Evolutionary conservation across 2,888 invertebrate species (phyloP).

Genomic region (Conops quadrifasciatus): DNA sequence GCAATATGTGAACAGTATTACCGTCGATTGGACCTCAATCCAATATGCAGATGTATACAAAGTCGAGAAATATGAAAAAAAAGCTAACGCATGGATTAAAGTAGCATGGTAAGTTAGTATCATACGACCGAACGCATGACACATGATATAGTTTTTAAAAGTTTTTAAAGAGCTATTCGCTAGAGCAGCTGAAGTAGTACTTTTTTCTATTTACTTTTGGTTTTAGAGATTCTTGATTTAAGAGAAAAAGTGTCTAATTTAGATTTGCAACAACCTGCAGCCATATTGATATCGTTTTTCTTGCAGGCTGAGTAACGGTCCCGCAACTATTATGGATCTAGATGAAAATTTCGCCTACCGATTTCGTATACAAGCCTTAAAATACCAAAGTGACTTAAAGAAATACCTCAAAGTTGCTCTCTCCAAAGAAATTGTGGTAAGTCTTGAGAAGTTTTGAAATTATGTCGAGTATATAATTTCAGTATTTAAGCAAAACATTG

Average conservation of each 20-base stretch:
- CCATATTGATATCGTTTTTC: too few species aligned
- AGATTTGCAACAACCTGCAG: not conserved
- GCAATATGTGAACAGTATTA: slow-evolving; percentile 55
- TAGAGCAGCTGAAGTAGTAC: not conserved
- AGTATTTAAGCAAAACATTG: too few species aligned
- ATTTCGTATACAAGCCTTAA: slow-evolving; percentile 57
- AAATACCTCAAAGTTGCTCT: slow-evolving; percentile 50
- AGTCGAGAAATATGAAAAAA: slow-evolving; percentile 57
- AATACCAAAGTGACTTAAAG: slow-evolving; percentile 41
- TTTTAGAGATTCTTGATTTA: not conserved
- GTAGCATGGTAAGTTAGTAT: slow-evolving; percentile 54
- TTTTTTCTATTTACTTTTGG: not conserved
- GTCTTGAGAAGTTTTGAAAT: slow-evolving; percentile 15
- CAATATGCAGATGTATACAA: slow-evolving; percentile 56
- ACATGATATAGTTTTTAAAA: not conserved
- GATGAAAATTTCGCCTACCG: slow-evolving; percentile 62
- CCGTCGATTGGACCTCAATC: slow-evolving; percentile 56
- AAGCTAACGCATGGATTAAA: slow-evolving; percentile 57
- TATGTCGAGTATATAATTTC: too few species aligned
- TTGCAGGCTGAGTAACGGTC: slow-evolving; percentile 46
- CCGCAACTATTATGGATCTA: slow-evolving; percentile 51
- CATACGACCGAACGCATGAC: not conserved
- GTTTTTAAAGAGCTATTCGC: not conserved
- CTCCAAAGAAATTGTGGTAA: slow-evolving; percentile 58
- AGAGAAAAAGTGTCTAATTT: too few species aligned